A percentile compares a stretch with the other conserved stretches of the same genome.
Conservation (phyloP, 2,113 vertebrate genomes). For the Ivindomyrus marchei region DNA sequence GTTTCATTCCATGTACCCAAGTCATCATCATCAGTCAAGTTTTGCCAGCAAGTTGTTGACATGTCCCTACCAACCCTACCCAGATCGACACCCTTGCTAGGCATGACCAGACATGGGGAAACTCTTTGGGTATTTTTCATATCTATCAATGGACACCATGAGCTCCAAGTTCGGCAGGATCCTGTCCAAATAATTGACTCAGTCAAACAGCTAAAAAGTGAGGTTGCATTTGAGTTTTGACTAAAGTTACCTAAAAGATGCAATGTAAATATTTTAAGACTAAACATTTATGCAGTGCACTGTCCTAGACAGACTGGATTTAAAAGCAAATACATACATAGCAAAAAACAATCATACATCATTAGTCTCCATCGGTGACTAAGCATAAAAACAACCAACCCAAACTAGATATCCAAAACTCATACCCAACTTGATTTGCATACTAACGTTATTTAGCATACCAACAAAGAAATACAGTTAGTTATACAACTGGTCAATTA, state of each 20-base stretch:
- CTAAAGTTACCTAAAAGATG: not conserved
- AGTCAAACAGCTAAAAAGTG: not conserved
- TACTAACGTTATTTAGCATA: no score
- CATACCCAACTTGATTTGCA: not conserved
- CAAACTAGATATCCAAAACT: not conserved
- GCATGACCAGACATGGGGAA: not conserved
- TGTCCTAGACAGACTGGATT: not conserved
- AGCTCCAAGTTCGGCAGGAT: not conserved
- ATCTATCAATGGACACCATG: not conserved
- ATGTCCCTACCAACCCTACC: not conserved
- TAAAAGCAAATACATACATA: not conserved
- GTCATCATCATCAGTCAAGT: not conserved
- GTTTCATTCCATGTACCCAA: not conserved
- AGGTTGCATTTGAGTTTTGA: not conserved
- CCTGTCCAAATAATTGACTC: not conserved
- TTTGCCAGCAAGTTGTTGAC: not conserved
- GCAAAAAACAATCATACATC: not conserved
- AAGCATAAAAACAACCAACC: not conserved
- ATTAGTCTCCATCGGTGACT: not conserved
- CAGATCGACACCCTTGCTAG: not conserved
- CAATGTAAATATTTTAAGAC: not conserved
- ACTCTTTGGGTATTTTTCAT: not conserved
- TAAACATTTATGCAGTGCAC: not conserved
- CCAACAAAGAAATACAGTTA: not conserved
- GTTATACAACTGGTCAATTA: not conserved